Conservation (phyloP, 1,140 invertebrate species). For the Hirudo medicinalis region DNA sequence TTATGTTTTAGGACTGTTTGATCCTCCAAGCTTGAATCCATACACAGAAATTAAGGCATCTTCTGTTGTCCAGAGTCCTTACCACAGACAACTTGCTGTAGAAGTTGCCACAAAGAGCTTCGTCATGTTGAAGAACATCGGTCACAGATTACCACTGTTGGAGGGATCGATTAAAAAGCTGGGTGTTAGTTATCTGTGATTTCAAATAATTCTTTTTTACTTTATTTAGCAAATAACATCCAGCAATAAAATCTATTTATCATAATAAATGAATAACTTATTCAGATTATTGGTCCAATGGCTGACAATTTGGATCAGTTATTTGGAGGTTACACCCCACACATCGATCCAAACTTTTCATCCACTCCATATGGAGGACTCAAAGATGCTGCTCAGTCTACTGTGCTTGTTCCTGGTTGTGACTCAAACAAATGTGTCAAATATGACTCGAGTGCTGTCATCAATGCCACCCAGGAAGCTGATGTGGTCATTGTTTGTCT, state of each 20-base stretch:
- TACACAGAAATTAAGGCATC: constrained; percentile 27
- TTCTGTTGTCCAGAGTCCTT: constrained; percentile 28
- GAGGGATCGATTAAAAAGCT: constrained; percentile 11
- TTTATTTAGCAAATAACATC: background rate
- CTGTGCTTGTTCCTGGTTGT: constrained; percentile 16
- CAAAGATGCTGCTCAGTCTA: constrained; percentile 14
- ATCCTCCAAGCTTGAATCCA: constrained; percentile 34
- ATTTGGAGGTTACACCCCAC: constrained; percentile 22
- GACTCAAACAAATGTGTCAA: constrained; percentile 6
- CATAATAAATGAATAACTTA: background rate
- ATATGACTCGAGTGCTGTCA: constrained; percentile 16
- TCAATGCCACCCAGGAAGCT: constrained; percentile 19
- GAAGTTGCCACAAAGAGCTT: constrained; percentile 31
- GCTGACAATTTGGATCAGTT: constrained; percentile 15
- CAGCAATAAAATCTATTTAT: no score
- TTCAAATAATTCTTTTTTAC: background rate
- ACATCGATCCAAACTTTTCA: background rate
- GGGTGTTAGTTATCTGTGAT: background rate
- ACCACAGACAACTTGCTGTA: constrained; percentile 29
- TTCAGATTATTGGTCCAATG: constrained; percentile 24
- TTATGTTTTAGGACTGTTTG: constrained; percentile 32
- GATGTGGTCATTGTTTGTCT: constrained; percentile 36
- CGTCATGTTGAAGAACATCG: constrained; percentile 34
- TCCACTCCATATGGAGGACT: constrained; percentile 19
- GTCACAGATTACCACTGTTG: constrained; percentile 19